Percentiles rank a stretch among this genome's conserved stretches.
These are phyloP conservation scores for Holocentrus rufus DNA, from an alignment of 2,797 vertebrate species.

Conservation along the genomic window DNA sequence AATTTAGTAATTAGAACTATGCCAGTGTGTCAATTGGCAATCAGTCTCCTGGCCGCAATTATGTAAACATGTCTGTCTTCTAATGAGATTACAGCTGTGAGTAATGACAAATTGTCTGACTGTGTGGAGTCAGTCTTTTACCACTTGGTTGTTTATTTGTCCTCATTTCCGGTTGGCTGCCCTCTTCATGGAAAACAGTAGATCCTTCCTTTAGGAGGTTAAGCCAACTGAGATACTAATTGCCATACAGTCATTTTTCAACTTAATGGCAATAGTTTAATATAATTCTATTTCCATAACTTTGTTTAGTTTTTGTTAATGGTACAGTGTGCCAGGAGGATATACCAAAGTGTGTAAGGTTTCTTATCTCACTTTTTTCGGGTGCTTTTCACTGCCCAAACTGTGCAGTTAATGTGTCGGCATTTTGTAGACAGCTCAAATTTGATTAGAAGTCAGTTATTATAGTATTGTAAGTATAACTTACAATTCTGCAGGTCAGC, in stretches of 20 bases:
- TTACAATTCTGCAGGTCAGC: neutral
- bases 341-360: no score
- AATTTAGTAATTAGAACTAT: neutral
- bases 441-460: no score
- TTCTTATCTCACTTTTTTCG: neutral
- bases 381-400: neutral
- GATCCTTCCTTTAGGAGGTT: neutral
- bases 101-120: constrained; percentile 17
- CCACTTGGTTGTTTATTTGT: constrained; percentile 11
- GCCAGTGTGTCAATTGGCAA: neutral
- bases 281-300: no score
- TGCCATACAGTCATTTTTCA: neutral
- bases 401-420: neutral
- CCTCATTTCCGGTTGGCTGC: neutral
- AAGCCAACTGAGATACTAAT: neutral
- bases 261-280: neutral
- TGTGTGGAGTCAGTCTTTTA: neutral
- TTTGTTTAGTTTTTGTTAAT: no score
- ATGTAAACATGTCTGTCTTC: constrained; percentile 2
- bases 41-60: constrained; percentile 16
- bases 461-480: no score
- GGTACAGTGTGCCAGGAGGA: no score
- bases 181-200: neutral
- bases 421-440: no score
- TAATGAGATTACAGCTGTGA: constrained; percentile 30